Evolutionary conservation across 2,797 vertebrate genomes (phyloP), one percentile per base, ranked within the genome.

Genomic region (Pogonophryne albipinna): DNA sequence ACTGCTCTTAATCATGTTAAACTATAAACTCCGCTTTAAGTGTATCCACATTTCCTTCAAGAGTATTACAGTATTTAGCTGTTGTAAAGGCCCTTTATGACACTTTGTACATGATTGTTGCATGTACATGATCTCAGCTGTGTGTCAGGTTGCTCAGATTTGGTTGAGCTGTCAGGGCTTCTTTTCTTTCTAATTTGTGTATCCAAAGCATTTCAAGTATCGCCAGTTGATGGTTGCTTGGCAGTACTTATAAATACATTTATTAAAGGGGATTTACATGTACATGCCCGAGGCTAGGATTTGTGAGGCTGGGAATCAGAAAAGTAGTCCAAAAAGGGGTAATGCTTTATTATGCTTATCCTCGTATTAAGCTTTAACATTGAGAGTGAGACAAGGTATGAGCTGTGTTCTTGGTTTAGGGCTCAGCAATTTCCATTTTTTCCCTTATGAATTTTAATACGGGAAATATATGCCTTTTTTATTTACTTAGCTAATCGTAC

Each of bases 221-320:
- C 73, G 42, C 23, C 69, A 44, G 56, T 76, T 71, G 57, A 58
- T 45, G 59, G 60, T 71, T 81, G 65, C 79, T 67, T 84, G 73
- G 72, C 85, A 56, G 57, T 78, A 68, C 66, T 79, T 89, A 88
- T 91, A 89, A 91, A 78, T 84, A 86, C 85, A 93, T 91, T 65
- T 78, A 76, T 85, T 82, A 76, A 69, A 88, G 47, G 58, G 78
- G 85, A 85, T 90, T 90, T 85, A 81, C 74, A 75, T 76, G 78
- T 72, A 66, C 74, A 78, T 56, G 75, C 85, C 78, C 69, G 44
- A 53, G 83, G 86, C 66, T 34, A 71, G 82, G 80, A 90, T 87
- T 78, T 84, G 34, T 59, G 52, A 75, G 61, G 67, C 78, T 86
- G 75, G 78, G 79, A 81, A 79, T 80, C 47, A 82, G 71, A 71